These are phyloP conservation scores for Pipistrellus pipistrellus DNA, from an alignment of 2,797 vertebrate species.

Conservation along the genomic window DNA sequence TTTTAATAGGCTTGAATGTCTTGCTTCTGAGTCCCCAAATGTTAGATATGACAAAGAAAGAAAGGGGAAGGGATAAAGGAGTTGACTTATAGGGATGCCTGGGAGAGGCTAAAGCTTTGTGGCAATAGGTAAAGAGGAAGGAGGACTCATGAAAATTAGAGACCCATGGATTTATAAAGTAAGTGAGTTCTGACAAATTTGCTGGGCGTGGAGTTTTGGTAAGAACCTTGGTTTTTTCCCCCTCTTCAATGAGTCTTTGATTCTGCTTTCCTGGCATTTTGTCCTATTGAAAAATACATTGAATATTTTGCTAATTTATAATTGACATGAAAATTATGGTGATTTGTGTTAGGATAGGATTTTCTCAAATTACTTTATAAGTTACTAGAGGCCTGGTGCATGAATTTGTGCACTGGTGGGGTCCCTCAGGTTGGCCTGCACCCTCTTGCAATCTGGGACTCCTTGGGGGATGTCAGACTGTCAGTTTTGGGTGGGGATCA, in stretches of 20 bases:
- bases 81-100: background rate
- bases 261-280: conserved; percentile 50
- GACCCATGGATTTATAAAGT: background rate
- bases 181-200: background rate
- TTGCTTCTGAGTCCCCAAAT: background rate
- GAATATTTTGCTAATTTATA: conserved; percentile 45
- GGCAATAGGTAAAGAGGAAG: background rate
- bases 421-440: too few relatives aligned
- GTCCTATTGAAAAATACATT: conserved; percentile 37
- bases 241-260: background rate
- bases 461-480: too few relatives aligned
- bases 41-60: background rate
- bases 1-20: conserved; percentile 4
- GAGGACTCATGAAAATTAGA: background rate
- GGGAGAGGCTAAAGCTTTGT: background rate
- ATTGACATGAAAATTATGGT: conserved; percentile 19
- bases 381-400: background rate
- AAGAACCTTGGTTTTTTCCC: background rate
- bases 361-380: conserved; percentile 7
- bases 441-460: too few relatives aligned
- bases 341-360: conserved; percentile 57
- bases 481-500: too few relatives aligned
- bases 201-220: background rate
- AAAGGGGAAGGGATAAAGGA: background rate
- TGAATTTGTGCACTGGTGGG: too few relatives aligned